Evolutionary conservation across 2,113 vertebrate genomes (phyloP), one percentile per base, ranked within the genome.

Genomic region (Aythya baeri): DNA sequence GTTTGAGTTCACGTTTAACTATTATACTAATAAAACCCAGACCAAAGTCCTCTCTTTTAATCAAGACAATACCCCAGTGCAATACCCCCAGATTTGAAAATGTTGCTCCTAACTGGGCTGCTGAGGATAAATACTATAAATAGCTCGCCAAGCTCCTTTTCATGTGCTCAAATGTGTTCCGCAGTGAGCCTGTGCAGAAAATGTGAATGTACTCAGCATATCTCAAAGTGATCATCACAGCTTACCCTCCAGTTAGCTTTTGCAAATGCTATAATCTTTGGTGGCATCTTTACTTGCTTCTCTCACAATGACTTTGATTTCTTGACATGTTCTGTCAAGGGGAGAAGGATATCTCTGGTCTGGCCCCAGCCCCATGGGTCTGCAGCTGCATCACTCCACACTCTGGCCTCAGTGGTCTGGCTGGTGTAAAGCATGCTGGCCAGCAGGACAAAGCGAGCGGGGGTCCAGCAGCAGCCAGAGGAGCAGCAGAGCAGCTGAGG

Each of bases 401-500:
- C 44, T 71, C 26, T 17, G 4, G 43, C 25, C 32, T 17, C 32
- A 10, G 0, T 11, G 16, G 44, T 10, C 16, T 73, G 18, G 6
- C 23, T 36, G 52, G 10, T 1, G 1, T 7, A 12, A 36, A 38
- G 17, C 12, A 4, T 1, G 8, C 57, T 13, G n/a, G 21, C 6
- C 7, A 6, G 29, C 46, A 73, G 34, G 32, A 27, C 41, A 36
- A 43, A 17, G n/a, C 2, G 4, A 22, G 11, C 34, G 83, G 9
- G 16, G 31, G 1, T 1, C 29, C 38, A 36, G 27, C 7, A 4
- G 32, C n/a, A 75, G 22, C 5, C 13, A 16, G 23, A 27, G 26
- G 25, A 31, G 36, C 71, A 22, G 20, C 11, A 13, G 36, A 54
- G 41, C 15, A 74, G 50, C 50, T 26, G 29, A 52, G 22, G 14